Conservation (phyloP, 2,797 vertebrate species). For the Myotis daubentonii region DNA sequence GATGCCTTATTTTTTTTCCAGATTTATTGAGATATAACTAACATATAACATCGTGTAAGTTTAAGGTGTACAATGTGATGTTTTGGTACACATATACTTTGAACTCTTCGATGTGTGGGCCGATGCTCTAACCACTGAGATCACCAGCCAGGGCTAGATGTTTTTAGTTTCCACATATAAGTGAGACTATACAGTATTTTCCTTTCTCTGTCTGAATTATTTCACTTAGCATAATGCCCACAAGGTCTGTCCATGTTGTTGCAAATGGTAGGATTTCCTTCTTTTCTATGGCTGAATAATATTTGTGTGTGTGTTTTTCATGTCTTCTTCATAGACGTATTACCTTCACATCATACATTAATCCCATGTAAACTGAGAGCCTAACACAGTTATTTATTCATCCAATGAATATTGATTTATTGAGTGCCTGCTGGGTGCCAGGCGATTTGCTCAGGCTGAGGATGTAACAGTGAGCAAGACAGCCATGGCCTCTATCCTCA, state of each 20-base stretch:
- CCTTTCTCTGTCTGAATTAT: background rate
- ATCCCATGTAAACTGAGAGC: background rate
- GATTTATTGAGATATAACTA: background rate
- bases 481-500: background rate
- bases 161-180: background rate
- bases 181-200: background rate
- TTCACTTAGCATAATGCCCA: background rate
- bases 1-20: background rate
- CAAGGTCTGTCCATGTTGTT: background rate
- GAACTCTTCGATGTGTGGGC: background rate
- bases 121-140: too few relatives aligned
- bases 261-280: background rate
- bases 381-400: background rate
- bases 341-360: background rate
- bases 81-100: background rate
- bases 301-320: background rate
- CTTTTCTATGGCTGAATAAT: background rate
- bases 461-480: background rate
- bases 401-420: background rate
- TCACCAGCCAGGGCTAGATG: too few relatives aligned
- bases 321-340: background rate
- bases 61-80: background rate
- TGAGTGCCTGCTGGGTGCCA: background rate
- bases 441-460: background rate
- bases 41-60: background rate